Percentiles rank a stretch among this genome's conserved stretches.
phyloP scores from a whole-genome alignment of 2,888 invertebrate genomes.

The Polymixis lichenea region DNA sequence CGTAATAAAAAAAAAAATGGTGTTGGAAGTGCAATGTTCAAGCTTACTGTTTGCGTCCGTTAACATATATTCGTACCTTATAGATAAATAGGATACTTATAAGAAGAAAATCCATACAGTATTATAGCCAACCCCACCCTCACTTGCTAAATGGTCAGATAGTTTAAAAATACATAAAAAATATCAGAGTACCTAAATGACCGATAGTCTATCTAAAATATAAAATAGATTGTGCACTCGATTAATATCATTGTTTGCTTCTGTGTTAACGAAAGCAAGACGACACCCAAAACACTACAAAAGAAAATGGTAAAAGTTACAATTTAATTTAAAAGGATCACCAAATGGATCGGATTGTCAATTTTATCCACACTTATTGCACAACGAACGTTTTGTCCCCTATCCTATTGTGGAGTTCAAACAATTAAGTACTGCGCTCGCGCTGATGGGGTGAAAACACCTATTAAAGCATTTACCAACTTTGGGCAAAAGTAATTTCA shows the following conservation, averaged over 20 bases:
- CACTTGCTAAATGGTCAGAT: background rate
- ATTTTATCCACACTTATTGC: background rate
- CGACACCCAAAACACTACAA: background rate
- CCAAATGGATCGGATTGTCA: background rate
- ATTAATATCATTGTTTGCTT: background rate
- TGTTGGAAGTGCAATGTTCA: too few species aligned
- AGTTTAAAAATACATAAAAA: background rate
- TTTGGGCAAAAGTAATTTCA: slow-evolving; percentile 22
- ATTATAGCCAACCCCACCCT: too few species aligned
- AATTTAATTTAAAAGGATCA: background rate
- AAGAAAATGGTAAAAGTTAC: background rate
- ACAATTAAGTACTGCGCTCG: slow-evolving; percentile 14
- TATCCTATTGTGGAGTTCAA: slow-evolving; percentile 1
- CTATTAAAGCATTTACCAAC: slow-evolving; percentile 15
- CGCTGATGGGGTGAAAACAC: background rate
- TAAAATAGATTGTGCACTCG: background rate
- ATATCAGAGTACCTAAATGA: background rate
- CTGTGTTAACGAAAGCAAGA: background rate
- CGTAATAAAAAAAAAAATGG: too few species aligned
- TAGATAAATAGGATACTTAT: too few species aligned
- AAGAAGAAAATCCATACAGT: background rate
- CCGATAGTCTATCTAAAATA: background rate
- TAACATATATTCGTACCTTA: too few species aligned
- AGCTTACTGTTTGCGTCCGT: too few species aligned
- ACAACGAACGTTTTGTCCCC: slow-evolving; percentile 1